These are phyloP conservation scores for Drosophila dives DNA, from an alignment of 2,888 invertebrate species.

Conservation along the genomic window DNA sequence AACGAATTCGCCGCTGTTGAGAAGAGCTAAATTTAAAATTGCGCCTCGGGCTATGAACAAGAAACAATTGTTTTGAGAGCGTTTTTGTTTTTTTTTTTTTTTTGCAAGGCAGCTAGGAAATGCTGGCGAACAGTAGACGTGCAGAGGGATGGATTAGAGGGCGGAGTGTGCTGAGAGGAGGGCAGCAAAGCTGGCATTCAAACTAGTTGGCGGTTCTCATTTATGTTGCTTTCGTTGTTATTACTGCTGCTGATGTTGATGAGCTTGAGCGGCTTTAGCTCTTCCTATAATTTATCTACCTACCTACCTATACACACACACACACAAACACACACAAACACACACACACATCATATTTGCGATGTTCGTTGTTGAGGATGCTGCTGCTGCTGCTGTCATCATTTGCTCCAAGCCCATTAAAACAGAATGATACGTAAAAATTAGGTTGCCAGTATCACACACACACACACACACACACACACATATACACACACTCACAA, in stretches of 20 bases:
- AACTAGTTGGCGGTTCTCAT: conserved; percentile 53
- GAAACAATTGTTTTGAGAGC: conserved; percentile 69
- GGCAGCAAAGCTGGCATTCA: conserved; percentile 8
- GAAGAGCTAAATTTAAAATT: conserved; percentile 63
- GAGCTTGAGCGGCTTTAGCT: conserved; percentile 49
- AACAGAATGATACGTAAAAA: conserved; percentile 64
- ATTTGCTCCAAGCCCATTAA: conserved; percentile 60
- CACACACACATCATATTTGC: neutral
- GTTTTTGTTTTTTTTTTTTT: conserved; percentile 37
- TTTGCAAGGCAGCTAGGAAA: conserved; percentile 42
- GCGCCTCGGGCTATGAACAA: conserved; percentile 63
- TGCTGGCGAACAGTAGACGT: conserved; percentile 2
- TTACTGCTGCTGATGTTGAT: conserved; percentile 49
- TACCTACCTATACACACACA: conserved; percentile 16
- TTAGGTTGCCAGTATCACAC: conserved; percentile 56
- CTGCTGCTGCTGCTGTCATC: conserved; percentile 24
- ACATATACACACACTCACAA: neutral
- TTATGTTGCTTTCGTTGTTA: conserved; percentile 25
- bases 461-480: conserved; percentile 17
- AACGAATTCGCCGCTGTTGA: conserved; percentile 35
- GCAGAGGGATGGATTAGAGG: neutral
- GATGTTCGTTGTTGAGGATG: conserved; percentile 49
- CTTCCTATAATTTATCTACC: conserved; percentile 62
- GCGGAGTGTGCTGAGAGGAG: neutral
- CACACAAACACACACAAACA: neutral